phyloP scores from a whole-genome alignment of 2,888 invertebrate genomes.

The Ophraella communa region DNA sequence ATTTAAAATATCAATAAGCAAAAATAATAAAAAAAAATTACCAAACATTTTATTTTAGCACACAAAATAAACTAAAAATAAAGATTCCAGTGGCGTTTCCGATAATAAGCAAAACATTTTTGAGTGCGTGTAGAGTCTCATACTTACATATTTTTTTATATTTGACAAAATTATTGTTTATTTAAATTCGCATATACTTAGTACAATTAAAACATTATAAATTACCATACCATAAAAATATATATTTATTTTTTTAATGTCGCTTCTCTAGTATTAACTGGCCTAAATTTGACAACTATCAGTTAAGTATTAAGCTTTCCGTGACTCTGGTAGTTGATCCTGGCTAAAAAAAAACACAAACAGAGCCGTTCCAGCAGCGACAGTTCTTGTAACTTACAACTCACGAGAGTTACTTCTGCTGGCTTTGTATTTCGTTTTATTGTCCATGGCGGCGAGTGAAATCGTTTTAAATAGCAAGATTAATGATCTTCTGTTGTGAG shows the following conservation, averaged over 20 bases:
- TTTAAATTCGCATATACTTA: too few species aligned
- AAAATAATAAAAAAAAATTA: too few species aligned
- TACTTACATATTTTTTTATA: too few species aligned
- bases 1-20: too few species aligned
- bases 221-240: too few species aligned
- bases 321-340: not conserved
- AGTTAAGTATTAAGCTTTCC: not conserved
- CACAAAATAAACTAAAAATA: too few species aligned
- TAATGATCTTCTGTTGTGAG: not conserved
- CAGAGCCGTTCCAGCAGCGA: slow-evolving; percentile 12
- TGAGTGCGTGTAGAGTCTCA: too few species aligned
- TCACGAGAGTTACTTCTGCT: slow-evolving; percentile 18
- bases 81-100: too few species aligned
- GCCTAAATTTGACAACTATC: not conserved
- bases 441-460: slow-evolving; percentile 65
- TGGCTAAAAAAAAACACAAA: not conserved
- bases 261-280: not conserved
- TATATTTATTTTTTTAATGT: not conserved
- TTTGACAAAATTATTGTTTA: too few species aligned
- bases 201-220: too few species aligned
- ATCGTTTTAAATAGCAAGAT: not conserved
- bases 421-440: slow-evolving; percentile 9
- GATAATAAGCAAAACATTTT: too few species aligned
- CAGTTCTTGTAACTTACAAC: slow-evolving; percentile 6
- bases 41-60: too few species aligned